These are phyloP conservation scores for Chrosomus eos DNA, from an alignment of 2,797 vertebrate species.

Conservation along the genomic window DNA sequence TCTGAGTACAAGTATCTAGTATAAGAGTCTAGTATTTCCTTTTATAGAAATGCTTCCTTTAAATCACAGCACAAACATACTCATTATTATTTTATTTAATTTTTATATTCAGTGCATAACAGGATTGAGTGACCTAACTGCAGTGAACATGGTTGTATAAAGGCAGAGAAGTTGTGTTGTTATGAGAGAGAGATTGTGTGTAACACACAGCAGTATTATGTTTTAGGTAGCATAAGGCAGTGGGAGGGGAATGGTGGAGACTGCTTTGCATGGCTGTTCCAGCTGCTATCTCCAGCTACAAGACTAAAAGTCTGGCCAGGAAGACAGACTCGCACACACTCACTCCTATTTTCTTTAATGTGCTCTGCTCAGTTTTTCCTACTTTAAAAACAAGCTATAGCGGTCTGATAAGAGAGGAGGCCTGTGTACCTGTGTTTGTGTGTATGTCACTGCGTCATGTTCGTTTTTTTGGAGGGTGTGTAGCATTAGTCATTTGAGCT, in stretches of 20 bases:
- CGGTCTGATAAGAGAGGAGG: slow-evolving; percentile 69
- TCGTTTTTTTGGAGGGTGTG: neutral
- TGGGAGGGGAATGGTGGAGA: slow-evolving; percentile 52
- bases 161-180: slow-evolving; percentile 3
- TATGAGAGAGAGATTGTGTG: slow-evolving; percentile 25
- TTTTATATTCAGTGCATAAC: too few relatives aligned
- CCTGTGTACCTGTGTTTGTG: slow-evolving; percentile 47
- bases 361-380: slow-evolving; percentile 62
- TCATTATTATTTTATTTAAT: too few relatives aligned
- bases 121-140: neutral
- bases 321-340: slow-evolving; percentile 54
- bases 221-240: slow-evolving; percentile 52
- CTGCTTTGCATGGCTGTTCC: slow-evolving; percentile 76
- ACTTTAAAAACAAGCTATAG: slow-evolving; percentile 64
- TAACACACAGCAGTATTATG: slow-evolving; percentile 15
- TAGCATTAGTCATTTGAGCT: slow-evolving; percentile 28
- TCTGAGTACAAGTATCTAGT: neutral
- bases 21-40: neutral
- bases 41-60: neutral
- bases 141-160: neutral
- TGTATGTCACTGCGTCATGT: slow-evolving; percentile 29
- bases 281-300: slow-evolving; percentile 69
- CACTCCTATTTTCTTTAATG: slow-evolving; percentile 69
- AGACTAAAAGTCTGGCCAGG: slow-evolving; percentile 66
- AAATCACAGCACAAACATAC: neutral